Conservation (phyloP, 2,888 invertebrate species). For the Philereme transversata region DNA sequence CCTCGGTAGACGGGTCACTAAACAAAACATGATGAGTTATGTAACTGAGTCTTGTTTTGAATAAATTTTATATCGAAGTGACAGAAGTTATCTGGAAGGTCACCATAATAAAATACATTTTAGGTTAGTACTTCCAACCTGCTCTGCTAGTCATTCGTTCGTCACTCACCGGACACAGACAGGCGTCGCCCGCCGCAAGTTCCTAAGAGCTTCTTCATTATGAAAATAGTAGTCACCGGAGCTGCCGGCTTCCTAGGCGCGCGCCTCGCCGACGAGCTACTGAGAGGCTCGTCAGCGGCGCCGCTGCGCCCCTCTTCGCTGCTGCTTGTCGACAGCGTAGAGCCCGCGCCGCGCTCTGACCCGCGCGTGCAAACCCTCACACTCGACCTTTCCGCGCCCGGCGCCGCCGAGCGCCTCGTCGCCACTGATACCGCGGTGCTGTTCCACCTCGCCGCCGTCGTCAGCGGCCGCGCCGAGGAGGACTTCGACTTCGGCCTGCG, state of each 20-base stretch:
- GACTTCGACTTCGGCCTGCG: constrained; percentile 68
- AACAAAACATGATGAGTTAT: no score
- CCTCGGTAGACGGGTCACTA: no score
- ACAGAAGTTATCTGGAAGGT: constrained; percentile 3
- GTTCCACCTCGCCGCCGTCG: constrained; percentile 72
- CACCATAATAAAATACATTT: neutral
- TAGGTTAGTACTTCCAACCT: neutral
- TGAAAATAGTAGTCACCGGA: constrained; percentile 68
- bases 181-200: neutral
- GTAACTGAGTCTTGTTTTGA: no score
- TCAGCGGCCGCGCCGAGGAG: constrained; percentile 70
- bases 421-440: constrained; percentile 50
- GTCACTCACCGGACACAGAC: neutral
- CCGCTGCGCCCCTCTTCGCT: constrained; percentile 47
- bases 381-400: constrained; percentile 37
- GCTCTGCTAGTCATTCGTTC: neutral
- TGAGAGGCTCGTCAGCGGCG: constrained; percentile 37
- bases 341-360: constrained; percentile 33
- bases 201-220: constrained; percentile 23
- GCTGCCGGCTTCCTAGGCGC: constrained; percentile 64
- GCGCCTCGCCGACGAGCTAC: constrained; percentile 52
- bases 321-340: constrained; percentile 48
- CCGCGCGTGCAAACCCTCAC: constrained; percentile 27
- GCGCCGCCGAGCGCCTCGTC: constrained; percentile 51
- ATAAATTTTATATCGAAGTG: neutral